Conservation (phyloP, 1,140 invertebrate genomes). For the Tetramorium simillimum region DNA sequence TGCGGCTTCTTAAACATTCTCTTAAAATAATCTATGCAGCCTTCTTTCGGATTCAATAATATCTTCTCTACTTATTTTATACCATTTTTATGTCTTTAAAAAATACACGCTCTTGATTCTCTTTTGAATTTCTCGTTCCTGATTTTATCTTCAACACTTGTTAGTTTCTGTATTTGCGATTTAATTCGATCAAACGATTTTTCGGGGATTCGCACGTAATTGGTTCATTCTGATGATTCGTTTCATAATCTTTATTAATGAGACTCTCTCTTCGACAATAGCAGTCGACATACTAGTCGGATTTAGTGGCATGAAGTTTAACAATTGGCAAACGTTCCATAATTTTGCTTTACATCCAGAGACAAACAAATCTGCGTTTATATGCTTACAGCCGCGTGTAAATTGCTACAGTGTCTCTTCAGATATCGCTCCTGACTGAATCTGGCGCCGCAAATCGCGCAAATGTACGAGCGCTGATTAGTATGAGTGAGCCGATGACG, state of each 20-base stretch:
- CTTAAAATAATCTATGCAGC: too few relatives aligned
- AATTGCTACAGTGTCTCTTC: constrained; percentile 75
- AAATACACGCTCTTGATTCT: too few relatives aligned
- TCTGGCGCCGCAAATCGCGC: constrained; percentile 74
- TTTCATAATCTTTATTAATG: background rate
- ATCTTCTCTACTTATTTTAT: too few relatives aligned
- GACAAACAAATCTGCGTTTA: background rate
- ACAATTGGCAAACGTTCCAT: background rate
- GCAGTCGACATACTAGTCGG: background rate
- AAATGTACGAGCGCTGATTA: constrained; percentile 69
- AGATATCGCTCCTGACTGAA: constrained; percentile 75
- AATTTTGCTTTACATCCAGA: background rate
- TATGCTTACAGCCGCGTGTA: constrained; percentile 49
- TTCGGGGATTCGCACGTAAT: background rate
- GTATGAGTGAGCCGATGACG: constrained; percentile 69
- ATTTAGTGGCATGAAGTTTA: background rate
- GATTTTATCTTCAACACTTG: background rate
- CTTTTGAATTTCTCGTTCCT: background rate
- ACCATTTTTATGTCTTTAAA: too few relatives aligned
- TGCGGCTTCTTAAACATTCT: too few relatives aligned
- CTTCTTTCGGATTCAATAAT: too few relatives aligned
- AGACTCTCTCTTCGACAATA: too few relatives aligned
- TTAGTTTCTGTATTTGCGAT: background rate
- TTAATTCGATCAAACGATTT: background rate
- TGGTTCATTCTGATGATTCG: background rate